phyloP scores from a whole-genome alignment of 2,888 invertebrate species.

The Scaptomyza polygonia region DNA sequence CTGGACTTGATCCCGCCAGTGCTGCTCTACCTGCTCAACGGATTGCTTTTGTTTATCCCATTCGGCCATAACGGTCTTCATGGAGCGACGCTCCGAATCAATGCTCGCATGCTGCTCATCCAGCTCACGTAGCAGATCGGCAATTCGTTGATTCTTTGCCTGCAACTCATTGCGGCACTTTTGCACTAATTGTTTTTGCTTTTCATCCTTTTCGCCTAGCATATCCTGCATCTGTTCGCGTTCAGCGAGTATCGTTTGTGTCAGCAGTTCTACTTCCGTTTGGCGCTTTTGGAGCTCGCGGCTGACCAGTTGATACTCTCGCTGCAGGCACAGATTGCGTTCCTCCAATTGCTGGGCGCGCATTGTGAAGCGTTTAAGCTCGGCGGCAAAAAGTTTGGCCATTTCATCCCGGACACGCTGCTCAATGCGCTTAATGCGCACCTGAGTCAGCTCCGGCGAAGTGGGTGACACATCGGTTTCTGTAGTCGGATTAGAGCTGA shows the following conservation, averaged over 20 bases:
- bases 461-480: conserved; percentile 18
- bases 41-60: conserved; percentile 85
- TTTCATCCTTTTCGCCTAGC: conserved; percentile 75
- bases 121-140: conserved; percentile 75
- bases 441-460: conserved; percentile 82
- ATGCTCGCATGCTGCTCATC: conserved; percentile 82
- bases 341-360: conserved; percentile 83
- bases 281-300: conserved; percentile 77
- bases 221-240: conserved; percentile 81
- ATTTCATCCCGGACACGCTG: conserved; percentile 88
- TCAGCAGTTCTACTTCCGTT: conserved; percentile 82
- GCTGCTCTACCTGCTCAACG: conserved; percentile 84
- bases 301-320: conserved; percentile 75
- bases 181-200: conserved; percentile 73
- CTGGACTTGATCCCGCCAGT: conserved; percentile 85
- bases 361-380: conserved; percentile 86
- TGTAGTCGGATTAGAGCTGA: not conserved
- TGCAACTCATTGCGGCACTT: conserved; percentile 82
- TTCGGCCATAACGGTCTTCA: conserved; percentile 84
- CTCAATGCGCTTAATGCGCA: conserved; percentile 75
- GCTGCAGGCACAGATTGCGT: conserved; percentile 65
- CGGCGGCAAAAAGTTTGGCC: conserved; percentile 87
- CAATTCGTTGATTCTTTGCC: conserved; percentile 84
- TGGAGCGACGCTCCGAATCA: conserved; percentile 84
- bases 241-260: conserved; percentile 83